A percentile compares a stretch with the other conserved stretches of the same genome.
Evolutionary conservation across 2,113 vertebrate genomes (phyloP).

Genomic region (Propithecus coquereli): DNA sequence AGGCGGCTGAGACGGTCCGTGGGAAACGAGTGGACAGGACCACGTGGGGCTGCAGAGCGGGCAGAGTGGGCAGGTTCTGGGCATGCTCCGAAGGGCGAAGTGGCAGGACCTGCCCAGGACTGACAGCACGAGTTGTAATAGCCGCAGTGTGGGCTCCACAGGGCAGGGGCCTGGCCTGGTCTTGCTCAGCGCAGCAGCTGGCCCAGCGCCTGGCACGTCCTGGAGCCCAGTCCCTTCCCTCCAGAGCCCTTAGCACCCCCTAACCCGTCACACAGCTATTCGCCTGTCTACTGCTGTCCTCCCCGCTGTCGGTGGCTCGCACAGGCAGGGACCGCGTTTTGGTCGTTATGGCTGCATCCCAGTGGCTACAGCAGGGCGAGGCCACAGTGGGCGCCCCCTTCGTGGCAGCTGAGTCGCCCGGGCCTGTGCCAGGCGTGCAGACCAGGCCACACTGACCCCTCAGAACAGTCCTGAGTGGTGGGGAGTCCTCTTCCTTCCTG

Average conservation of each 20-base stretch:
- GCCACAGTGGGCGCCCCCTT: neutral
- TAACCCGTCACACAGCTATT: fast-evolving
- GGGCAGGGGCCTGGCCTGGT: neutral
- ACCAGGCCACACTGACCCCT: neutral
- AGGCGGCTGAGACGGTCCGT: neutral
- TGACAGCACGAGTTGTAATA: fast-evolving
- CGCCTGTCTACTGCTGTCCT: neutral
- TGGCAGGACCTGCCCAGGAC: neutral
- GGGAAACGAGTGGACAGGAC: neutral
- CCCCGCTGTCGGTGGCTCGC: fast-evolving
- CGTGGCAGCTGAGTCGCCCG: neutral
- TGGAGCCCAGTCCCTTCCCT: neutral
- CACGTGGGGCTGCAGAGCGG: neutral
- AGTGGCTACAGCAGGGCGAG: neutral
- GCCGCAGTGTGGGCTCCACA: neutral
- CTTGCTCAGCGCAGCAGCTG: neutral
- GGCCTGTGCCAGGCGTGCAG: neutral
- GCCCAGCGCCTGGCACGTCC: neutral
- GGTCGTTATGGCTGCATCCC: fast-evolving
- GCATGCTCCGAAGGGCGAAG: fast-evolving
- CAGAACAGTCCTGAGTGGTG: neutral
- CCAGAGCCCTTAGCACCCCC: neutral
- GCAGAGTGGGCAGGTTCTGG: neutral
- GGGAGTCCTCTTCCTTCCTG: neutral
- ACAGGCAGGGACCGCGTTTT: fast-evolving